Evolutionary conservation across 1,140 invertebrate genomes (phyloP).

Genomic region (Rhyacophila brunnea): DNA sequence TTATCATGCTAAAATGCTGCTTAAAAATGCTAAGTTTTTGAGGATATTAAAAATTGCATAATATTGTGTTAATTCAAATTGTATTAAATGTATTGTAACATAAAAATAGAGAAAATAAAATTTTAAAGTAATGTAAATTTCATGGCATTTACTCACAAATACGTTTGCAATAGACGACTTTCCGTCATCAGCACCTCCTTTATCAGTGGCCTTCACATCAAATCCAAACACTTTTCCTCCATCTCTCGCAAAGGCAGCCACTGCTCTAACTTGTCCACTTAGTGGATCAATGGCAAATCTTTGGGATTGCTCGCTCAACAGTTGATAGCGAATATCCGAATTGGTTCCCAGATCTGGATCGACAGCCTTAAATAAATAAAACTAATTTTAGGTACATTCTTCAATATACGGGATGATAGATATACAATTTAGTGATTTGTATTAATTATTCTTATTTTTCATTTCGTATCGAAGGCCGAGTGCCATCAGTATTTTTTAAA

Average conservation of each 20-base stretch:
- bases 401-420: too few species aligned
- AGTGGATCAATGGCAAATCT: conserved; percentile 75
- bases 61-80: too few species aligned
- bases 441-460: too few species aligned
- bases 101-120: too few species aligned
- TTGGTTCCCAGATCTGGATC: conserved; percentile 76
- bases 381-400: too few species aligned
- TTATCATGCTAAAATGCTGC: too few species aligned
- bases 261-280: conserved; percentile 70
- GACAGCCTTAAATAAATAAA: conserved; percentile 55
- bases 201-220: conserved; percentile 85
- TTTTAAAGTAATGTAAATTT: not conserved
- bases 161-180: conserved; percentile 79
- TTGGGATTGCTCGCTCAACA: conserved; percentile 66
- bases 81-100: too few species aligned
- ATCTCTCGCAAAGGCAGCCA: conserved; percentile 63
- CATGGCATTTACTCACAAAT: conserved; percentile 77
- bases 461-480: too few species aligned
- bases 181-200: conserved; percentile 71
- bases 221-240: conserved; percentile 77
- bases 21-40: too few species aligned
- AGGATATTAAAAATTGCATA: too few species aligned
- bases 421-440: too few species aligned
- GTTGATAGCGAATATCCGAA: conserved; percentile 76
- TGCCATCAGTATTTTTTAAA: too few species aligned